A percentile compares a stretch with the other conserved stretches of the same genome.
Evolutionary conservation across 1,140 invertebrate species (phyloP).

Genomic region (Scaptomyza hsui): DNA sequence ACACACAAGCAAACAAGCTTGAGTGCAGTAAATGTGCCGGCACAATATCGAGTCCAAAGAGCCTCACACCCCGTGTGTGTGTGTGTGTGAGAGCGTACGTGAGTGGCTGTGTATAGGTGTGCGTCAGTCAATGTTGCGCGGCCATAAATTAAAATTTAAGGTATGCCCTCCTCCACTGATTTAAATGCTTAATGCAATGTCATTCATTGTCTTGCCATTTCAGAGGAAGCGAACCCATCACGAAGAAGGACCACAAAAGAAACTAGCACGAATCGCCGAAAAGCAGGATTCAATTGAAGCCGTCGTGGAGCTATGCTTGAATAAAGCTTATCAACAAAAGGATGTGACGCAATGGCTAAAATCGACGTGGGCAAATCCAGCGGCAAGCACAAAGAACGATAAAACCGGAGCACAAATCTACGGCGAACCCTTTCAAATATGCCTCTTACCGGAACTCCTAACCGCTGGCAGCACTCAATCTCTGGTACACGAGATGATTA

Average conservation of each 20-base stretch:
- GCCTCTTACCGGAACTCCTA: constrained; percentile 63
- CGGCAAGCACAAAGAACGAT: constrained; percentile 34
- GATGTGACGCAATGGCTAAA: constrained; percentile 64
- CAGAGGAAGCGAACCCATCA: constrained; percentile 38
- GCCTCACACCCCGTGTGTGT: constrained; percentile 34
- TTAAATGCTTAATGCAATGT: constrained; percentile 67
- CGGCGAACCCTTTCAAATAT: constrained; percentile 73
- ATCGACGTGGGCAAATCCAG: constrained; percentile 39
- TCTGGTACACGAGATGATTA: constrained; percentile 71
- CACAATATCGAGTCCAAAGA: constrained; percentile 42
- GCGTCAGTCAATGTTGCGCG: constrained; percentile 36
- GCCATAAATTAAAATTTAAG: constrained; percentile 72
- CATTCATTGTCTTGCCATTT: constrained; percentile 71
- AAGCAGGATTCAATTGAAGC: constrained; percentile 2
- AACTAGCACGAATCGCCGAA: constrained; percentile 48
- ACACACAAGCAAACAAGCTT: constrained; percentile 15
- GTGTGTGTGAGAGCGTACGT: constrained; percentile 29
- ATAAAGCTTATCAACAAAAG: constrained; percentile 47
- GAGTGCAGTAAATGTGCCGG: constrained; percentile 53
- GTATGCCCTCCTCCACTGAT: constrained; percentile 53
- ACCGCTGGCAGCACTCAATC: constrained; percentile 34
- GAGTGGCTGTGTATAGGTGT: constrained; percentile 40
- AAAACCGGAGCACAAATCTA: constrained; percentile 62
- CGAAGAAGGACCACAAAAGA: constrained; percentile 60
- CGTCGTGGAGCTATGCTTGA: constrained; percentile 36